Conservation (phyloP, 2,113 vertebrate genomes). For the Tonatia bakeri region DNA sequence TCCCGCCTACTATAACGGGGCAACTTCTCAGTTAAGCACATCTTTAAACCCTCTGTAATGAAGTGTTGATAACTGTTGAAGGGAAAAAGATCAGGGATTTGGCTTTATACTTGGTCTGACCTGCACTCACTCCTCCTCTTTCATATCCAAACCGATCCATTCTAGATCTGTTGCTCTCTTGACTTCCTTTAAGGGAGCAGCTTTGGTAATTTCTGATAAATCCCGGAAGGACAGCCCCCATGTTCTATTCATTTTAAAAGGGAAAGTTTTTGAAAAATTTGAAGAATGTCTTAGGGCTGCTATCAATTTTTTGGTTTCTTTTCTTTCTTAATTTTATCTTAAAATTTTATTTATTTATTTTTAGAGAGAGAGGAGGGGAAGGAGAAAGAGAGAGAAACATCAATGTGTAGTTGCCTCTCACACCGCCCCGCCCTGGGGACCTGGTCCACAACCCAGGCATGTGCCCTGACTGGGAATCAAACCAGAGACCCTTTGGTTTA, state of each 20-base stretch:
- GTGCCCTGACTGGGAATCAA: no score
- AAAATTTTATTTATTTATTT: neutral
- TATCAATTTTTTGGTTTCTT: neutral
- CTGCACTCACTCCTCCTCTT: neutral
- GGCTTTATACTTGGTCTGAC: neutral
- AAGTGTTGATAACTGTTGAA: neutral
- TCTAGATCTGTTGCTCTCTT: neutral
- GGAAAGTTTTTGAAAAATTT: neutral
- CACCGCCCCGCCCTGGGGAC: no score
- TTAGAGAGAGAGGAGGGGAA: no score
- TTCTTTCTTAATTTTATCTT: slow-evolving; percentile 12
- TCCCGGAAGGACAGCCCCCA: neutral
- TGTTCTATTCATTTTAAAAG: neutral
- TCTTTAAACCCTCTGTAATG: neutral
- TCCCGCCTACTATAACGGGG: neutral
- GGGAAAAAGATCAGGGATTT: neutral
- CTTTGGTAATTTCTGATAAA: slow-evolving; percentile 26
- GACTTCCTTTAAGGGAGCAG: neutral
- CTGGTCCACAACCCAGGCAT: no score
- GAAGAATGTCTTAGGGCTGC: neutral
- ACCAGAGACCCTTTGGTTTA: no score
- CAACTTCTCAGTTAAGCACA: neutral
- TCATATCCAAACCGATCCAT: neutral
- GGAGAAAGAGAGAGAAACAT: no score
- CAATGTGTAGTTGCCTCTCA: no score